Conservation (phyloP, 2,113 vertebrate species). For the Hippocampus zosterae region DNA sequence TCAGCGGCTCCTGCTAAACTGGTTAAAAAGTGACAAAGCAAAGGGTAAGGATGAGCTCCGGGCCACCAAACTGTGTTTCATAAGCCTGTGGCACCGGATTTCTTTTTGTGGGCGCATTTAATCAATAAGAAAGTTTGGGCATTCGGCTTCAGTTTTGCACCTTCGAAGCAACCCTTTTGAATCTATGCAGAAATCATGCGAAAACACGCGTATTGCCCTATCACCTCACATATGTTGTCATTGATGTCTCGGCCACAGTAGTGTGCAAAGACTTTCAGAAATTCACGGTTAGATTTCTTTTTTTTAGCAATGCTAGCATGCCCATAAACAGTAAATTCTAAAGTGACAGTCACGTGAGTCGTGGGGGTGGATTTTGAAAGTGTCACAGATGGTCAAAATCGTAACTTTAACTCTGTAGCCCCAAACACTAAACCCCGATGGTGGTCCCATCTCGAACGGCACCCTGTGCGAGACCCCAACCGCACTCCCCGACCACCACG, state of each 20-base stretch:
- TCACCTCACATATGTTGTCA: neutral
- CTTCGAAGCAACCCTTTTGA: slow-evolving; percentile 28
- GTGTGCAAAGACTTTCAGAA: neutral
- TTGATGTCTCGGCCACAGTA: neutral
- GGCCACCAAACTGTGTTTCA: neutral
- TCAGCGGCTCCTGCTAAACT: slow-evolving; percentile 23
- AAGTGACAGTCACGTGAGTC: neutral
- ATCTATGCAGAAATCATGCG: slow-evolving; percentile 66
- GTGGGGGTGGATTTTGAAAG: neutral
- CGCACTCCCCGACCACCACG: neutral
- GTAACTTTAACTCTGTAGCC: neutral
- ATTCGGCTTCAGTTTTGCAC: slow-evolving; percentile 37
- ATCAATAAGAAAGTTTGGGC: neutral
- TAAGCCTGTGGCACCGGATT: neutral
- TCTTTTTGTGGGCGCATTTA: neutral
- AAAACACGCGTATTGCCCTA: slow-evolving; percentile 24
- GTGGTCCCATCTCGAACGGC: neutral
- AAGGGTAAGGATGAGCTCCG: neutral
- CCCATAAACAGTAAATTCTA: neutral
- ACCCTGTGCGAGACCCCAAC: no score
- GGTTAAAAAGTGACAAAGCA: neutral
- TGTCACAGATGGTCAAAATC: neutral
- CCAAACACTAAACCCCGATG: neutral
- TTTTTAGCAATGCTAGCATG: neutral
- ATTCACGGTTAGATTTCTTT: neutral